phyloP scores from a whole-genome alignment of 2,888 invertebrate genomes.

The Lomographa bimaculata region DNA sequence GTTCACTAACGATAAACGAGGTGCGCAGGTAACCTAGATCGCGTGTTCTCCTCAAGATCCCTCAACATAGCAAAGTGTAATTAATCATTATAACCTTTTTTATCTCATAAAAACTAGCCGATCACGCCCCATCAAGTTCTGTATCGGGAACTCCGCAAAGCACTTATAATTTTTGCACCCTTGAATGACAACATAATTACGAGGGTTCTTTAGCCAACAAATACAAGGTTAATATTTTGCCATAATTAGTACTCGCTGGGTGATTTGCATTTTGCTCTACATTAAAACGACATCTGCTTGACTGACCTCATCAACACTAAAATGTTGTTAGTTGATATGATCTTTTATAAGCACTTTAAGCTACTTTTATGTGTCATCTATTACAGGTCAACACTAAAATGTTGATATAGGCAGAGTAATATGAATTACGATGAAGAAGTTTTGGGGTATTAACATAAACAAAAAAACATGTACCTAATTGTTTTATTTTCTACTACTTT shows the following conservation, averaged over 20 bases:
- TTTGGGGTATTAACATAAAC: no score
- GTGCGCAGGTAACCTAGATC: slow-evolving; percentile 12
- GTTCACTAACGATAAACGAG: no score
- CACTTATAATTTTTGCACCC: slow-evolving; percentile 40
- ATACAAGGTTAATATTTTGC: slow-evolving; percentile 30
- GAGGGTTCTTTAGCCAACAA: slow-evolving; percentile 23
- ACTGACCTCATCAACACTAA: no score
- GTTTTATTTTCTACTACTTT: no score
- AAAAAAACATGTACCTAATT: no score
- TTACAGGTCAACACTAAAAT: no score
- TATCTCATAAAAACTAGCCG: slow-evolving; percentile 28
- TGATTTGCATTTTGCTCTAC: slow-evolving; percentile 18
- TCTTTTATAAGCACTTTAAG: no score
- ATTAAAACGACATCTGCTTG: slow-evolving; percentile 5
- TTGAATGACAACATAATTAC: slow-evolving; percentile 43
- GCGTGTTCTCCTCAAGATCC: slow-evolving; percentile 23
- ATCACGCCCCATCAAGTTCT: slow-evolving; percentile 34
- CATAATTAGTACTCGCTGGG: slow-evolving; percentile 20
- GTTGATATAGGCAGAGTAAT: no score
- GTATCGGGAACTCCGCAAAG: slow-evolving; percentile 22
- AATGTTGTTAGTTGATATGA: no score
- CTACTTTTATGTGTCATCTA: no score
- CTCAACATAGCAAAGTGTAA: slow-evolving; percentile 17
- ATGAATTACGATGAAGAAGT: no score
- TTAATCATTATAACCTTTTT: slow-evolving; percentile 14